A percentile compares a stretch with the other conserved stretches of the same genome.
These are phyloP conservation scores for Trogon surrucura DNA, from an alignment of 2,113 vertebrate genomes.

Conservation along the genomic window DNA sequence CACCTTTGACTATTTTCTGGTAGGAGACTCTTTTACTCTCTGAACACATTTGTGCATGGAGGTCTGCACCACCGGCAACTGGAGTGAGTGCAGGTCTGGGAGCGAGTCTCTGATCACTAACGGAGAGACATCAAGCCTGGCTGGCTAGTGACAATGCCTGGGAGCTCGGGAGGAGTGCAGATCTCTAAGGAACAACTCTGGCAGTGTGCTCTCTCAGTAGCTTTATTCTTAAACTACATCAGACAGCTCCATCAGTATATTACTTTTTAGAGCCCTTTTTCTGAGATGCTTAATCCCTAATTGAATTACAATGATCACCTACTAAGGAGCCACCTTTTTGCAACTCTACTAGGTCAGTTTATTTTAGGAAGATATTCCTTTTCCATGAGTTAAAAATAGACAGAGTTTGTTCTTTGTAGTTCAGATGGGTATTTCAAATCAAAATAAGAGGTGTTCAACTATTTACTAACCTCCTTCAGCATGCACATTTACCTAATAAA, in stretches of 20 bases:
- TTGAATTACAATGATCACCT: neutral
- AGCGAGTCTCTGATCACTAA: neutral
- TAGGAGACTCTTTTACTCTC: neutral
- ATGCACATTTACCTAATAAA: neutral
- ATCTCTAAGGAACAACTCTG: neutral
- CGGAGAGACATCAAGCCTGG: neutral
- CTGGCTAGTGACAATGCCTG: neutral
- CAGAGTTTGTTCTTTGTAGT: neutral
- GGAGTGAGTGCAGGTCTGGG: neutral
- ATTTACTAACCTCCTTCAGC: neutral
- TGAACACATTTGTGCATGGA: neutral
- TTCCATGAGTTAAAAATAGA: neutral
- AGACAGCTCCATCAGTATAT: neutral
- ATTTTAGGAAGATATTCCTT: neutral
- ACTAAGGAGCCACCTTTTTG: neutral
- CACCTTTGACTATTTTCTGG: neutral
- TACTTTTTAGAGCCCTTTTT: neutral
- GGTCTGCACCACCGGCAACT: neutral
- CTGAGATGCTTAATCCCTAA: neutral
- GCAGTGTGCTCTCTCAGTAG: neutral
- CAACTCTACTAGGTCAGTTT: neutral
- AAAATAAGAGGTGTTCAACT: neutral
- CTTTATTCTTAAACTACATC: neutral
- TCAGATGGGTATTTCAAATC: neutral
- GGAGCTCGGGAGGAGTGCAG: neutral